Percentiles rank a stretch among this genome's conserved stretches.
Conservation (phyloP, 2,888 invertebrate species). For the Andrena hattorfiana region DNA sequence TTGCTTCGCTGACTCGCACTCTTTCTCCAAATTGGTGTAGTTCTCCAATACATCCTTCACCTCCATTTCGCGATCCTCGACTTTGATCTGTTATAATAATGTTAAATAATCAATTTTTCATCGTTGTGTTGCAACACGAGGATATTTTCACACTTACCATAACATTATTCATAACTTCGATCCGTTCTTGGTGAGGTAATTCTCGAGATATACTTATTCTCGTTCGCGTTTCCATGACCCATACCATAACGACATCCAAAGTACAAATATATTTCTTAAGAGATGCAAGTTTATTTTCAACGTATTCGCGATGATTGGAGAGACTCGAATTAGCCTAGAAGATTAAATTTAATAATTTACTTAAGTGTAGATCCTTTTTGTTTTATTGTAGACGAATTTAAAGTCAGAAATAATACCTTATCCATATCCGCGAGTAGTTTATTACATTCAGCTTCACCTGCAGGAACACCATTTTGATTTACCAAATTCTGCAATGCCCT, state of each 20-base stretch:
- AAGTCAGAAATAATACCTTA: constrained; percentile 77
- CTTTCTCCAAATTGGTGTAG: constrained; percentile 88
- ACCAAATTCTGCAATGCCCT: constrained; percentile 85
- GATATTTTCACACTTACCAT: constrained; percentile 80
- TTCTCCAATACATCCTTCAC: constrained; percentile 88
- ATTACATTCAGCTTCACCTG: constrained; percentile 79
- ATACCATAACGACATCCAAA: constrained; percentile 86
- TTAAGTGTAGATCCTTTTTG: neutral
- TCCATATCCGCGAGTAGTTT: constrained; percentile 82
- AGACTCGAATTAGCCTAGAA: constrained; percentile 85
- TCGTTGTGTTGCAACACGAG: constrained; percentile 6
- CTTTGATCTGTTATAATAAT: constrained; percentile 81
- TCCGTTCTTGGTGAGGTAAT: constrained; percentile 83
- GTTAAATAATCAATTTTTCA: neutral
- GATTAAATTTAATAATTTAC: constrained; percentile 4
- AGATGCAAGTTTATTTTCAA: constrained; percentile 87
- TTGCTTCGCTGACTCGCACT: constrained; percentile 85
- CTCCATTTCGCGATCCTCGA: constrained; percentile 87
- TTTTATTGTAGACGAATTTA: neutral
- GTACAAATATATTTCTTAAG: constrained; percentile 87
- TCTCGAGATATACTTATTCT: constrained; percentile 85
- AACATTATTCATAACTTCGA: constrained; percentile 84
- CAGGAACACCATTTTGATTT: constrained; percentile 78
- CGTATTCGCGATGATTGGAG: constrained; percentile 86
- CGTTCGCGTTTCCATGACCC: constrained; percentile 86